Evolutionary conservation across 2,888 invertebrate genomes (phyloP), one percentile per base, ranked within the genome.

Genomic region (Saturnia pavonia): DNA sequence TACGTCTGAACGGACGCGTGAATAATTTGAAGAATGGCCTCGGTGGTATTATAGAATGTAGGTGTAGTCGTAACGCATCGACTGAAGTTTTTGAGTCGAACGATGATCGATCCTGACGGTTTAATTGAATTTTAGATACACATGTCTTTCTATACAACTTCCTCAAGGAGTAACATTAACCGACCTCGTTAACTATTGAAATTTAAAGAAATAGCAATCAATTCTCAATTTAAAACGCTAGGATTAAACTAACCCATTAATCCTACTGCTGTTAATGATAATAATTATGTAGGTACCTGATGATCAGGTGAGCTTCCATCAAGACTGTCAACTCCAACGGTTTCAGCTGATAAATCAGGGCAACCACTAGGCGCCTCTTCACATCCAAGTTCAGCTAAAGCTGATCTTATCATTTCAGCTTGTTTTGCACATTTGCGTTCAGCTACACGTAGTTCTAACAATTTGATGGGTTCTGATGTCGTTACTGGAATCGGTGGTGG

Each of bases 341-440:
- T 95, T 90, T 97, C 97, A 14, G 95, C 95, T 83, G 97, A 97
- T n/a, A 97, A 93, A 89, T 97, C 97, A 16, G 95, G 95, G 85
- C 97, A 97, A 69, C 97, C 98, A 11, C 97, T 96, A 22, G 98
- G 98, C 72, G 97, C 95, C 91, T 98, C 97, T 88, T 98, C 97
- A 85, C 97, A 97, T 71, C 98, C 97, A 43, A 98, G 94, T 88
- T 98, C 97, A 72, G 97, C 97, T 72, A 98, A 90, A n/a, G 98
- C 97, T 67, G 96, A 95, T 81, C 96, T 96, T 77, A 98, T 97
- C 87, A 98, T 95, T 84, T 98, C 97, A 6, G 96, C 96, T 84
- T 98, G 96, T 80, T 96, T 96, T 72, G 96, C 95, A 87, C 97
- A 96, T 86, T 97, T 97, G 74, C 97, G 95, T 86, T 98, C 97